Conservation (phyloP, 2,888 invertebrate species). For the Dynastes tityus region DNA sequence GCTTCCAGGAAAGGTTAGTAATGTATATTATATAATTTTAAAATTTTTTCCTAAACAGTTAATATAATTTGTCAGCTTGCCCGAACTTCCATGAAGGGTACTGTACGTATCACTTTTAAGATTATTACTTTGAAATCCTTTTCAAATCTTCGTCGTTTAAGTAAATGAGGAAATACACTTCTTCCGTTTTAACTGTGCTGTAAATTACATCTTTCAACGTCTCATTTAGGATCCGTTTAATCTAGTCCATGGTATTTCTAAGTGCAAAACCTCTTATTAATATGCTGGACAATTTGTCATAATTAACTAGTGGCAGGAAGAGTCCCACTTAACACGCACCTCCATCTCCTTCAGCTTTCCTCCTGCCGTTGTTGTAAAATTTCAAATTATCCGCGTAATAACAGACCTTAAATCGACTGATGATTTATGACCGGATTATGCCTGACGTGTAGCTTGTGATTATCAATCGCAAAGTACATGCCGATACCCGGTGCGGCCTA, state of each 20-base stretch:
- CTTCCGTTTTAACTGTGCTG: background rate
- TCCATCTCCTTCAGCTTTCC: background rate
- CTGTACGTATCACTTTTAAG: no score
- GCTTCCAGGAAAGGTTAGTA: no score
- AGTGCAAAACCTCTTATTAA: slow-evolving; percentile 11
- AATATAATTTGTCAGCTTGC: no score
- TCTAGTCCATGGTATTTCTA: background rate
- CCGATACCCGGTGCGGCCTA: slow-evolving; percentile 3
- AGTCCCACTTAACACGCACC: slow-evolving; percentile 1
- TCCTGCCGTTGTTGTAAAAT: slow-evolving; percentile 1
- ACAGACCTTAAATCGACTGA: slow-evolving; percentile 31
- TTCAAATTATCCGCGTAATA: slow-evolving; percentile 37
- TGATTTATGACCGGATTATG: slow-evolving; percentile 29
- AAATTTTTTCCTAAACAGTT: no score
- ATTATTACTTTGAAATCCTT: no score
- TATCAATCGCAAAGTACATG: background rate
- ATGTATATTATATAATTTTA: no score
- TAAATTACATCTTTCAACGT: background rate
- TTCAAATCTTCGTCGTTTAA: no score
- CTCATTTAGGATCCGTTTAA: background rate
- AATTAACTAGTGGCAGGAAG: slow-evolving; percentile 38
- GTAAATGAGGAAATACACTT: background rate
- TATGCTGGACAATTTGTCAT: slow-evolving; percentile 22
- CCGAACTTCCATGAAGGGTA: no score
- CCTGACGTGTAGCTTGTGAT: slow-evolving; percentile 28